These are phyloP conservation scores for Brachionichthys hirsutus DNA, from an alignment of 2,113 vertebrate species.

Conservation along the genomic window DNA sequence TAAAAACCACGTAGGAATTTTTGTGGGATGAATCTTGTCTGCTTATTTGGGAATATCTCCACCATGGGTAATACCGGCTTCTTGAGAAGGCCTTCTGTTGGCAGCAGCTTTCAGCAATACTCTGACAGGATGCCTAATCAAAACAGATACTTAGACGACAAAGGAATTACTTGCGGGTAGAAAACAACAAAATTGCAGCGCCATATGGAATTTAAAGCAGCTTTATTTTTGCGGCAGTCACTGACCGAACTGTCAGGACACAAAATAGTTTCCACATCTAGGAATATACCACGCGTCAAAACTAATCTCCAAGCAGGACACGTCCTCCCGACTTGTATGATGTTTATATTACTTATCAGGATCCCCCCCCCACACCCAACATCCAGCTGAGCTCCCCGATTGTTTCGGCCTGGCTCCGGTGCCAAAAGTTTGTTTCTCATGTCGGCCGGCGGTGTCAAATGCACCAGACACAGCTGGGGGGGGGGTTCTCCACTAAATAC, in stretches of 20 bases:
- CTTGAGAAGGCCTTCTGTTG: slow-evolving; percentile 43
- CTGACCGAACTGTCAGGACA: slow-evolving; percentile 36
- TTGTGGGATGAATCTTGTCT: slow-evolving; percentile 51
- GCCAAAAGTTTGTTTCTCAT: slow-evolving; percentile 71
- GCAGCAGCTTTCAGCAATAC: slow-evolving; percentile 50
- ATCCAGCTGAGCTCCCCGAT: slow-evolving; percentile 44
- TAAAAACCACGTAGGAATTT: slow-evolving; percentile 30
- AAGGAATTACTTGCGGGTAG: slow-evolving; percentile 47
- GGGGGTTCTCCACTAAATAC: slow-evolving; percentile 33
- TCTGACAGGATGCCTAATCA: slow-evolving; percentile 63
- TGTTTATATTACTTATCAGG: slow-evolving; percentile 21
- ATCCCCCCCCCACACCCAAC: slow-evolving; percentile 18
- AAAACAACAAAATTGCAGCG: slow-evolving; percentile 56
- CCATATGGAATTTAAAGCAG: slow-evolving; percentile 49
- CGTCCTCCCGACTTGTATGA: slow-evolving; percentile 20
- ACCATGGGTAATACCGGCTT: slow-evolving; percentile 46
- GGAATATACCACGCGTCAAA: slow-evolving; percentile 41
- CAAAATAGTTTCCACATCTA: slow-evolving; percentile 50
- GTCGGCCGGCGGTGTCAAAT: slow-evolving; percentile 60
- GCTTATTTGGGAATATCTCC: slow-evolving; percentile 43
- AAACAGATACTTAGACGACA: slow-evolving; percentile 63
- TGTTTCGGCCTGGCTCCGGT: slow-evolving; percentile 44
- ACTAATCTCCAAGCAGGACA: slow-evolving; percentile 20
- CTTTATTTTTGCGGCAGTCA: slow-evolving; percentile 26
- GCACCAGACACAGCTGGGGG: slow-evolving; percentile 52